phyloP scores from a whole-genome alignment of 1,140 invertebrate genomes.

The Centruroides sculpturatus region DNA sequence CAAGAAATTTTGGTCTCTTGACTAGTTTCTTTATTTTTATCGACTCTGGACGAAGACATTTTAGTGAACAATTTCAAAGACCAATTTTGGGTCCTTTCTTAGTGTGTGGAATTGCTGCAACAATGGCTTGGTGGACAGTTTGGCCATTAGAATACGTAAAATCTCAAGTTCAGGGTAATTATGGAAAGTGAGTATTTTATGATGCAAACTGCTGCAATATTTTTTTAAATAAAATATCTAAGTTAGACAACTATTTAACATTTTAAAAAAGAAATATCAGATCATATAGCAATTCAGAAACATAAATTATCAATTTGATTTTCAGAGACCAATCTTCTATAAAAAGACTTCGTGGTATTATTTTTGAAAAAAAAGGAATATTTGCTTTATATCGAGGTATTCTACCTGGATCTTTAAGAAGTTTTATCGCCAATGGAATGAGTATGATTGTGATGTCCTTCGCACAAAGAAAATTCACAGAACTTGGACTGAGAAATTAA shows the following conservation, averaged over 20 bases:
- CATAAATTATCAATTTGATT: too few relatives aligned
- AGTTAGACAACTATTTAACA: too few relatives aligned
- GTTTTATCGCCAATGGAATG: too few relatives aligned
- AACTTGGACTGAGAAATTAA: conserved; percentile 5
- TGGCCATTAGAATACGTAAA: conserved; percentile 29
- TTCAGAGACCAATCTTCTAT: too few relatives aligned
- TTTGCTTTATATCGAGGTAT: conserved; percentile 24
- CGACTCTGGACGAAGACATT: not conserved
- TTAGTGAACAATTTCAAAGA: conserved; percentile 22
- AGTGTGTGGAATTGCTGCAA: conserved; percentile 25
- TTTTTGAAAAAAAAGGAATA: conserved; percentile 23
- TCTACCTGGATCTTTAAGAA: conserved; percentile 19
- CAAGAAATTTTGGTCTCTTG: not conserved
- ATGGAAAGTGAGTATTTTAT: conserved; percentile 20
- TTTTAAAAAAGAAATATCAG: too few relatives aligned
- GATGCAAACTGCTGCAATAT: too few relatives aligned
- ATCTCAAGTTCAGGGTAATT: conserved; percentile 26
- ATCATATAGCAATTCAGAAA: too few relatives aligned
- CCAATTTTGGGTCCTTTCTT: conserved; percentile 26
- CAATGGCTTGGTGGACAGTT: conserved; percentile 28
- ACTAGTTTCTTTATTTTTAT: not conserved
- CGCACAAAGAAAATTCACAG: conserved; percentile 26
- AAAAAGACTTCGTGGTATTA: not conserved
- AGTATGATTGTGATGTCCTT: conserved; percentile 28
- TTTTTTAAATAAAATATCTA: too few relatives aligned